Evolutionary conservation across 2,797 vertebrate genomes (phyloP).

Genomic region (Lagorchestes hirsutus): DNA sequence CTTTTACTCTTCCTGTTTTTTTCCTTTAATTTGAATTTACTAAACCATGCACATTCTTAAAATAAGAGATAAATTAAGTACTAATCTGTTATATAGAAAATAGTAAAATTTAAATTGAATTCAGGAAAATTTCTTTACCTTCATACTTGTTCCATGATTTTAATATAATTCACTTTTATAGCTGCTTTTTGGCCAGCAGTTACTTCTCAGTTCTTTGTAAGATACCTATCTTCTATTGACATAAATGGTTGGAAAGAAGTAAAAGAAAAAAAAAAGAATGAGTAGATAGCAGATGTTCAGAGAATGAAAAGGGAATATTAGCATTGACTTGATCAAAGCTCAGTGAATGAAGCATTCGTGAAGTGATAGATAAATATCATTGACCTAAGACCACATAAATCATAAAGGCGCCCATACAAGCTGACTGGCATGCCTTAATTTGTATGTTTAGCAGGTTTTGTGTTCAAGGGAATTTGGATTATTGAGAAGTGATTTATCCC

Average conservation of each 20-base stretch:
- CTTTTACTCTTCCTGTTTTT: neutral
- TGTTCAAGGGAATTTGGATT: neutral
- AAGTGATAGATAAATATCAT: constrained; percentile 9
- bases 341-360: neutral
- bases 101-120: constrained; percentile 9
- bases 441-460: neutral
- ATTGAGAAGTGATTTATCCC: neutral
- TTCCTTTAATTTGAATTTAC: neutral
- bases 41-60: neutral
- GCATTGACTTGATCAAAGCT: constrained; percentile 33
- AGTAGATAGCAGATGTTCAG: constrained; percentile 59
- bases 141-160: constrained; percentile 36
- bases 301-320: constrained; percentile 18
- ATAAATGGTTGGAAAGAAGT: neutral
- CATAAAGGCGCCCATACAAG: neutral
- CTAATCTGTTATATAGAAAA: neutral
- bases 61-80: constrained; percentile 23
- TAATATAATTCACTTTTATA: constrained; percentile 29
- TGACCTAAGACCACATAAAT: neutral
- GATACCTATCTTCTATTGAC: constrained; percentile 37
- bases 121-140: neutral
- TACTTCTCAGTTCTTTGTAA: constrained; percentile 21
- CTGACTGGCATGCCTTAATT: neutral
- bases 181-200: neutral
- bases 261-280: constrained; percentile 48